Conservation (phyloP, 2,888 invertebrate species). For the Morinoia aosen region DNA sequence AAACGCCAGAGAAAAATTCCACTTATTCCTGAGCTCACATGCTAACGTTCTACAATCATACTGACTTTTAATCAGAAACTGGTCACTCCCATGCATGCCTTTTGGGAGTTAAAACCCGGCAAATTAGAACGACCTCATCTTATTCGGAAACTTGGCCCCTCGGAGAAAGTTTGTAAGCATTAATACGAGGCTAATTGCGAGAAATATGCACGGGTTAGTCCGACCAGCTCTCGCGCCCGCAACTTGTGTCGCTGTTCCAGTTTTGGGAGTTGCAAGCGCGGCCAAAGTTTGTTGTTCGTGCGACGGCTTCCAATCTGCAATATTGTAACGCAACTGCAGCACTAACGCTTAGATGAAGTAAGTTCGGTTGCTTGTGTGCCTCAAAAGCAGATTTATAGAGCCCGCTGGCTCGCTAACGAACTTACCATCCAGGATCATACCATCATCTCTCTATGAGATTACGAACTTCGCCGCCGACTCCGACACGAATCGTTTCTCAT, state of each 20-base stretch:
- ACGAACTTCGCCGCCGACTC: neutral
- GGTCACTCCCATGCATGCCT: neutral
- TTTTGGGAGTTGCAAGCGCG: neutral
- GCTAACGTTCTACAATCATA: neutral
- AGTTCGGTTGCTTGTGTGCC: constrained; percentile 16
- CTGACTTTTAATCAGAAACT: neutral
- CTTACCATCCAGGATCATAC: constrained; percentile 9
- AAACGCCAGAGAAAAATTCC: neutral
- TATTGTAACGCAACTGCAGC: neutral
- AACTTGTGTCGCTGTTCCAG: neutral
- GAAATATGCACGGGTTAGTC: neutral
- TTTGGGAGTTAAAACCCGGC: neutral
- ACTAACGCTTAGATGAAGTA: neutral
- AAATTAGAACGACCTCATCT: neutral
- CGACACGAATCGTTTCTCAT: neutral
- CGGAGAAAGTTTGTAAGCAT: neutral
- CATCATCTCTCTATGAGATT: constrained; percentile 4
- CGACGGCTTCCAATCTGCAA: neutral
- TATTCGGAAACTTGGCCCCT: neutral
- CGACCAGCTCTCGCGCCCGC: neutral
- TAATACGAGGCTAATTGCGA: neutral
- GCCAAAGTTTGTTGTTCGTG: neutral
- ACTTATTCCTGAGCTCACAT: neutral
- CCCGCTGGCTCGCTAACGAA: neutral
- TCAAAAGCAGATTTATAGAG: constrained; percentile 6